A percentile compares a stretch with the other conserved stretches of the same genome.
phyloP scores from a whole-genome alignment of 2,113 vertebrate genomes.

The Labeo catla region DNA sequence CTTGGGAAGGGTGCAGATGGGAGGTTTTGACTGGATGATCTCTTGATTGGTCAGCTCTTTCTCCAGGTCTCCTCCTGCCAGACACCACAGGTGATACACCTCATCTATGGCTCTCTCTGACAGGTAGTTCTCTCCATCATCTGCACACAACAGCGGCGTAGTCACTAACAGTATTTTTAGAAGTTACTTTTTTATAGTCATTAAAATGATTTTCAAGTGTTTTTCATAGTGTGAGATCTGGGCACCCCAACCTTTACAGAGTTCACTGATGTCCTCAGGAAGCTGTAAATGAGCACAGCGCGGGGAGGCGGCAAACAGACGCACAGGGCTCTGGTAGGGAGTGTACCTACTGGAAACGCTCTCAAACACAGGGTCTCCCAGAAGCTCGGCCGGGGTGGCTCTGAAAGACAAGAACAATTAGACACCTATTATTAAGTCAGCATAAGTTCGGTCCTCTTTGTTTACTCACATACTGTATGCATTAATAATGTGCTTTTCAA shows the following conservation, averaged over 20 bases:
- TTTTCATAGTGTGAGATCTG: background rate
- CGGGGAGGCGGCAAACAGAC: conserved; percentile 90
- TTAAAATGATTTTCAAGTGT: background rate
- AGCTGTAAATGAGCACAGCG: conserved; percentile 90
- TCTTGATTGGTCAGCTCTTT: conserved; percentile 96
- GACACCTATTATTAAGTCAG: background rate
- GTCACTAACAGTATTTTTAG: background rate
- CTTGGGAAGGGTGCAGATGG: conserved; percentile 96
- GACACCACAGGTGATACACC: conserved; percentile 97
- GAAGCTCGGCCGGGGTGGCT: conserved; percentile 83
- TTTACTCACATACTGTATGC: background rate
- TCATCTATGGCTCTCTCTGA: conserved; percentile 92
- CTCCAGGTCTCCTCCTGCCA: conserved; percentile 97
- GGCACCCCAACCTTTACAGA: conserved; percentile 85
- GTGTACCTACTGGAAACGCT: conserved; percentile 80
- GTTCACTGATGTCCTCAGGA: conserved; percentile 90
- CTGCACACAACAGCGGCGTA: conserved; percentile 60
- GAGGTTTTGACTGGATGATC: conserved; percentile 96
- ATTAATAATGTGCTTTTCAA: background rate
- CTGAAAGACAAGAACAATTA: conserved; percentile 66
- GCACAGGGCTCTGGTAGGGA: conserved; percentile 81
- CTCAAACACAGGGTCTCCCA: conserved; percentile 82
- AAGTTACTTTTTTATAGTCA: background rate
- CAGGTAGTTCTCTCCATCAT: conserved; percentile 84
- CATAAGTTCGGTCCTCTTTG: background rate